Conservation (phyloP, 2,888 invertebrate genomes). For the Sphecodes monilicornis region DNA sequence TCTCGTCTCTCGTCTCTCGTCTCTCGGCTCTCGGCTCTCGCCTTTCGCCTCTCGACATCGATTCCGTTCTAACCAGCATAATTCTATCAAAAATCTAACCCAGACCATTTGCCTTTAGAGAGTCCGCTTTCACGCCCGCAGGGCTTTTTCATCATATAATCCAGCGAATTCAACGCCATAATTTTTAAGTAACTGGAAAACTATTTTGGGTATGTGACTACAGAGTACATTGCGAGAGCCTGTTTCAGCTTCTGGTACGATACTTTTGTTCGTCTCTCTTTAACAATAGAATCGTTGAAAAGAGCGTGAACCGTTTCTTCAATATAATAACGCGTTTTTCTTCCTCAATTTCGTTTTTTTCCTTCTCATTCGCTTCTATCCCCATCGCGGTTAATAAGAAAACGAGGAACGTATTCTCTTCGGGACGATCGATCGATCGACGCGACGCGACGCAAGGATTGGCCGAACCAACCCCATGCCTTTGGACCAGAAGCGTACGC, state of each 20-base stretch:
- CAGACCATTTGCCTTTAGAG: conserved; percentile 46
- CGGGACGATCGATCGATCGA: neutral
- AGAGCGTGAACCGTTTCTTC: neutral
- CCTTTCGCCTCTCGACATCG: neutral
- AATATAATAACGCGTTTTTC: neutral
- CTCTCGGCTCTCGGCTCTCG: neutral
- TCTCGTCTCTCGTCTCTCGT: neutral
- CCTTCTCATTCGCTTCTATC: too few relatives aligned
- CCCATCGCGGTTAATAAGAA: too few relatives aligned
- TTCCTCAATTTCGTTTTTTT: neutral
- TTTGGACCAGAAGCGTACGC: conserved; percentile 1
- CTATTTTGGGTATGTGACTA: conserved; percentile 39
- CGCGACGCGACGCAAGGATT: neutral
- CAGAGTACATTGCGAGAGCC: conserved; percentile 53
- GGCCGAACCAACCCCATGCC: neutral
- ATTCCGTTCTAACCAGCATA: conserved; percentile 3
- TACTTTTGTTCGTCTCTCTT: conserved; percentile 35
- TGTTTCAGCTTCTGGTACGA: conserved; percentile 14
- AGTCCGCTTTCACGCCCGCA: conserved; percentile 71
- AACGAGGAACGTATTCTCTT: neutral
- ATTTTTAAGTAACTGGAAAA: conserved; percentile 37
- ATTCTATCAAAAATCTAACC: conserved; percentile 62
- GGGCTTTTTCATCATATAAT: conserved; percentile 64
- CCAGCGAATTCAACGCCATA: conserved; percentile 37
- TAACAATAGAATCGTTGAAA: neutral